Percentiles rank a stretch among this genome's conserved stretches.
Conservation (phyloP, 2,888 invertebrate species). For the Lamproptera curius region DNA sequence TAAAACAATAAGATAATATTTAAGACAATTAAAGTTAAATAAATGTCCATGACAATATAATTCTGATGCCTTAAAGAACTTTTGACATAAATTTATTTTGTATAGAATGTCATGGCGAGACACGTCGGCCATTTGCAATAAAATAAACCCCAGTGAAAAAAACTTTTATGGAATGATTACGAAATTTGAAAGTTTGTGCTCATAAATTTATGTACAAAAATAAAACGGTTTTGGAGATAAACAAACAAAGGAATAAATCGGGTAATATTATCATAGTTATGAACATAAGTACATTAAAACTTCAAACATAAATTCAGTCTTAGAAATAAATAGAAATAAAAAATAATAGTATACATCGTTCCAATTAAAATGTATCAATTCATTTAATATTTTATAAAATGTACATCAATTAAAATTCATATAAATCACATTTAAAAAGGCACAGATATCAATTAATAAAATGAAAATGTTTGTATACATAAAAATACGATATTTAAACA, state of each 20-base stretch:
- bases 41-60: no score
- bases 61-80: no score
- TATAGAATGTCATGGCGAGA: no score
- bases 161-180: conserved; percentile 47
- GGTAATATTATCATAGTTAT: not conserved
- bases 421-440: not conserved
- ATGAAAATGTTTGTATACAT: not conserved
- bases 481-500: no score
- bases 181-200: conserved; percentile 39
- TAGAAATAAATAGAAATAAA: conserved; percentile 44
- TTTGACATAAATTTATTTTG: no score
- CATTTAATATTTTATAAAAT: conserved; percentile 11
- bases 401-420: conserved; percentile 13
- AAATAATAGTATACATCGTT: conserved; percentile 29
- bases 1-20: no score
- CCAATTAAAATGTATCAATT: conserved; percentile 37
- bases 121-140: conserved; percentile 13
- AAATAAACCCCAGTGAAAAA: conserved; percentile 16
- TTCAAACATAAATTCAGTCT: conserved; percentile 60
- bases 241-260: not conserved
- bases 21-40: no score
- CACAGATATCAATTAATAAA: not conserved
- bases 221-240: conserved; percentile 11
- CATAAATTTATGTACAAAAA: conserved; percentile 10
- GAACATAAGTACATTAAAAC: conserved; percentile 21